Evolutionary conservation across 1,140 invertebrate species (phyloP), one percentile per base, ranked within the genome.

Genomic region (Drosophila aff.): DNA sequence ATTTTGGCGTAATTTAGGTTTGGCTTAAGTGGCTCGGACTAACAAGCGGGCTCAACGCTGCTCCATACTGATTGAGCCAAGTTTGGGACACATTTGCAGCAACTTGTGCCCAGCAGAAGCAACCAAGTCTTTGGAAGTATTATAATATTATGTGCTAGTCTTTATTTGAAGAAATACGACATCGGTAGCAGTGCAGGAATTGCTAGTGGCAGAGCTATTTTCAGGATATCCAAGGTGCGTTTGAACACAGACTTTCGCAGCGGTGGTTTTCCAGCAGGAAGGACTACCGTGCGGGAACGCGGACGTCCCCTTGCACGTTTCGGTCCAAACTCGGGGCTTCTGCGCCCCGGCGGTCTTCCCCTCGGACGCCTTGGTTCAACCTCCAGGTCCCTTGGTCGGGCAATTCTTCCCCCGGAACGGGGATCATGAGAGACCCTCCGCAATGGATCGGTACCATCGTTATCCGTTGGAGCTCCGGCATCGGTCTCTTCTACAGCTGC

Each of bases 1-100:
- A 89, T 89, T 89, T 89, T 90, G 85, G 81, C 81, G 79, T 90
- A 84, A 89, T 90, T 90, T 89, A 90, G 81, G 85, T 81, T 81
- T 61, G 85, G 81, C 85, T 85, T 89, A 89, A 89, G 81, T 90
- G 85, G 68, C 65, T 31, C 16, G 3, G 69, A 52, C 61, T 55
- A 67, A 62, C 82, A 82, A 86, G 85, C 73, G 71, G 76, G 66
- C 62, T 40, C 49, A 64, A 65, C 44, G 60, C 41, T 53, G 47
- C 41, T 18, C 13, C 16, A 36, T 38, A 47, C 62, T 71, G 65
- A 64, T 64, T 71, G 28, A 43, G 50, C 36, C 63, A 49, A 23
- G 43, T 57, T 44, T 28, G 43, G 43, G 40, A 67, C 26, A 50
- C 33, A 67, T 44, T 28, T 49, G 36, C 36, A 60, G 2, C 38